Evolutionary conservation across 2,888 invertebrate species (phyloP).

Genomic region (Drosophila anomelani): DNA sequence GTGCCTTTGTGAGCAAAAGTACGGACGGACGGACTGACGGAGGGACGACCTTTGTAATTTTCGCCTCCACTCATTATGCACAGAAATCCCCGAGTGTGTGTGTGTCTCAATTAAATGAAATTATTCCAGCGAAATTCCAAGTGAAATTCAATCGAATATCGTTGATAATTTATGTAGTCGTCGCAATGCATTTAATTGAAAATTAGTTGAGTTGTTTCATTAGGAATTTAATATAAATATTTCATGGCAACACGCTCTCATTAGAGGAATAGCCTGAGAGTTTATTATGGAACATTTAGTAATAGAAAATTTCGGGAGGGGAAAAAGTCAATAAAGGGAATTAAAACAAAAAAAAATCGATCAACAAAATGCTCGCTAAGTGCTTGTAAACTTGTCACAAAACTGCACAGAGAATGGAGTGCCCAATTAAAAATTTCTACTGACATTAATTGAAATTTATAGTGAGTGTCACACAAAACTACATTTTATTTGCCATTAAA

Average conservation of each 20-base stretch:
- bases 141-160: slow-evolving; percentile 32
- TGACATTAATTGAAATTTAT: slow-evolving; percentile 14
- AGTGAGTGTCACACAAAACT: background rate
- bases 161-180: background rate
- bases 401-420: background rate
- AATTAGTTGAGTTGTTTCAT: slow-evolving; percentile 26
- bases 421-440: slow-evolving; percentile 14
- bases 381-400: slow-evolving; percentile 10
- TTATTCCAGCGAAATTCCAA: slow-evolving; percentile 37
- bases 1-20: slow-evolving; percentile 4
- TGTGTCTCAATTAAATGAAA: slow-evolving; percentile 36
- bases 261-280: slow-evolving; percentile 1
- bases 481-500: slow-evolving; percentile 15
- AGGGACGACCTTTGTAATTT: slow-evolving; percentile 29
- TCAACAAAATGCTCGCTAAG: background rate
- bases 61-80: slow-evolving; percentile 48
- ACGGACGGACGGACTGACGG: background rate
- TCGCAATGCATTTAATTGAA: slow-evolving; percentile 11
- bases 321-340: background rate
- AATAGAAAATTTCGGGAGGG: background rate
- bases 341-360: too few relatives aligned
- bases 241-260: background rate
- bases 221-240: slow-evolving; percentile 26
- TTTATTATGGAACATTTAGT: background rate
- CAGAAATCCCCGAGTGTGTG: slow-evolving; percentile 7